A percentile compares a stretch with the other conserved stretches of the same genome.
phyloP scores from a whole-genome alignment of 2,888 invertebrate species.

The Orthonychiurus folsomi region DNA sequence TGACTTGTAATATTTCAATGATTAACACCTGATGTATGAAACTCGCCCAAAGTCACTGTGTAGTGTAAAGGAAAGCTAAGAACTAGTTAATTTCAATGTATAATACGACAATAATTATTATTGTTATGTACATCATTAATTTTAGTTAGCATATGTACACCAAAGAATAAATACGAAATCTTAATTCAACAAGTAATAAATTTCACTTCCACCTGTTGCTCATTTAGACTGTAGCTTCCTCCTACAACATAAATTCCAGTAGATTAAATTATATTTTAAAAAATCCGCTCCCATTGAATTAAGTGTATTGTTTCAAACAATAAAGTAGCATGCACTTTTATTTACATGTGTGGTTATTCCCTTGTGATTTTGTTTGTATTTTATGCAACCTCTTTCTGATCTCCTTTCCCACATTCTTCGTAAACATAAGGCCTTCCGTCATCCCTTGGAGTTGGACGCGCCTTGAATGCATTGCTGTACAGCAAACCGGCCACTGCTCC shows the following conservation, averaged over 20 bases:
- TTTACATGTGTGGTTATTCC: too few species aligned
- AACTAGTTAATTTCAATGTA: too few species aligned
- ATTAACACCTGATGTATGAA: too few species aligned
- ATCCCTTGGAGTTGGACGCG: slow-evolving; percentile 11
- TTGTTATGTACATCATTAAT: too few species aligned
- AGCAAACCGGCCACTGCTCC: slow-evolving; percentile 39
- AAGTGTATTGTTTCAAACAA: too few species aligned
- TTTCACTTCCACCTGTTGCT: background rate
- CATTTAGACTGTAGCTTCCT: slow-evolving; percentile 13
- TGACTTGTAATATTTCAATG: too few species aligned
- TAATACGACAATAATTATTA: too few species aligned
- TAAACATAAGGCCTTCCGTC: slow-evolving; percentile 25
- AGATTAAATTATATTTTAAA: background rate
- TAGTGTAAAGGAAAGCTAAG: too few species aligned
- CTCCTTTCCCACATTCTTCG: slow-evolving; percentile 36
- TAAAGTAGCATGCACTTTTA: too few species aligned
- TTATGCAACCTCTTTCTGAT: slow-evolving; percentile 37
- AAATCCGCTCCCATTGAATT: background rate
- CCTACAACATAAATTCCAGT: background rate
- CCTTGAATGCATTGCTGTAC: slow-evolving; percentile 32
- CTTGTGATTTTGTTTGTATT: too few species aligned
- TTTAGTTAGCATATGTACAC: background rate
- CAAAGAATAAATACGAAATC: background rate
- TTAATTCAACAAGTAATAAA: background rate
- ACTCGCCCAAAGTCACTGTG: too few species aligned